Evolutionary conservation across 2,113 vertebrate species (phyloP).

Genomic region (Solea solea): DNA sequence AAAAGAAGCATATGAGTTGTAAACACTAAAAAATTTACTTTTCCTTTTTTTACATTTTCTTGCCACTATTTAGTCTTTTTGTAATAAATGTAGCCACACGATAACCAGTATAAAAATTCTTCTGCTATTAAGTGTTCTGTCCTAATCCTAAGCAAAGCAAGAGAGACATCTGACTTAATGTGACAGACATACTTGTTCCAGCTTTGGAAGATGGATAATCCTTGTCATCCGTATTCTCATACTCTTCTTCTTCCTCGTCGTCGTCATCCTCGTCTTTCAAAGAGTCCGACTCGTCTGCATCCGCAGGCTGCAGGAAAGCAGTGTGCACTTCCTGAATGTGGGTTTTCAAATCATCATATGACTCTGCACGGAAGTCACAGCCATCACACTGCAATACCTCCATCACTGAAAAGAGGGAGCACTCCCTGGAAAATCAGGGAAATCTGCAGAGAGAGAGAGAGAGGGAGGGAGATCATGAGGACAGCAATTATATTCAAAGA

Average conservation of each 20-base stretch:
- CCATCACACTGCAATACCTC: conserved; percentile 98
- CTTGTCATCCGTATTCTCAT: conserved; percentile 87
- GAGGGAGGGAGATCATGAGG: conserved; percentile 4
- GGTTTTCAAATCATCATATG: conserved; percentile 94
- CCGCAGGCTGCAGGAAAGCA: conserved; percentile 94
- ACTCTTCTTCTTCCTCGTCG: conserved; percentile 87
- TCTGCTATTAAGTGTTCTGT: neutral
- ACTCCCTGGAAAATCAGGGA: conserved; percentile 92
- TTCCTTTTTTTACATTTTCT: neutral
- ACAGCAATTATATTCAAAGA: neutral
- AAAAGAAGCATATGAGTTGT: conserved; percentile 43
- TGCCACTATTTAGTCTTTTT: neutral
- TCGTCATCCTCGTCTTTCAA: conserved; percentile 84
- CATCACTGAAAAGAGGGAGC: conserved; percentile 83
- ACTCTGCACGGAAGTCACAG: conserved; percentile 97
- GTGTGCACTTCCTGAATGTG: conserved; percentile 99
- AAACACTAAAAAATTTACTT: neutral
- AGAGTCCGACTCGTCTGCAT: conserved; percentile 86
- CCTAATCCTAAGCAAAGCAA: conserved; percentile 49
- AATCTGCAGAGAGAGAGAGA: conserved; percentile 71
- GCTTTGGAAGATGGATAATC: conserved; percentile 87
- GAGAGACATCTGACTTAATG: conserved; percentile 41
- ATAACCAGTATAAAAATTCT: conserved; percentile 8
- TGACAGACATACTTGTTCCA: conserved; percentile 85
- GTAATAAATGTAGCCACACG: neutral